Conservation (phyloP, 2,888 invertebrate genomes). For the Rotaria macrura region DNA sequence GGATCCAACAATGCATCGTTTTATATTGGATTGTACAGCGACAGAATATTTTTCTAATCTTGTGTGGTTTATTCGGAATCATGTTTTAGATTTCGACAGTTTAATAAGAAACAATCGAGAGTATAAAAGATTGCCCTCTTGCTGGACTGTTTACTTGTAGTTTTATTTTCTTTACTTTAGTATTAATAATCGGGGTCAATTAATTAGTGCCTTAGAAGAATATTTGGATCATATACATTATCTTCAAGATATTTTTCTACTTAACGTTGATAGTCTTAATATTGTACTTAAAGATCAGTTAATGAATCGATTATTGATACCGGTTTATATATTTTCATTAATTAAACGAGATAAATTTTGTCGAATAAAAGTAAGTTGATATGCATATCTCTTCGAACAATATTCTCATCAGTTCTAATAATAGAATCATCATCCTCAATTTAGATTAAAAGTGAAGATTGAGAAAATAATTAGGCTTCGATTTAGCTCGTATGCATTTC, state of each 20-base stretch:
- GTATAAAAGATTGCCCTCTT: conserved; percentile 54
- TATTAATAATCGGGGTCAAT: conserved; percentile 74
- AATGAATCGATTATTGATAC: conserved; percentile 78
- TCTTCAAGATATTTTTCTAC: conserved; percentile 82
- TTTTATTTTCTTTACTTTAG: conserved; percentile 54
- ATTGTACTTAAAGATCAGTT: conserved; percentile 85
- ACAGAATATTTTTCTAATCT: conserved; percentile 96
- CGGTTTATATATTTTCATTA: conserved; percentile 81
- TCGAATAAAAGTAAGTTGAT: neutral
- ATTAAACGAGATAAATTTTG: conserved; percentile 54
- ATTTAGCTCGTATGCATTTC: too few species aligned
- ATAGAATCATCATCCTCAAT: too few species aligned
- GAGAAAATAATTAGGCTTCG: too few species aligned
- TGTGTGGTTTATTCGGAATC: conserved; percentile 96
- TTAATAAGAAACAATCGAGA: conserved; percentile 85
- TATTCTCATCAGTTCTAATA: too few species aligned
- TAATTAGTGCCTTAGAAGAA: conserved; percentile 86
- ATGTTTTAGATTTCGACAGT: conserved; percentile 82
- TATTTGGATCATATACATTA: conserved; percentile 94
- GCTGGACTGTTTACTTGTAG: neutral
- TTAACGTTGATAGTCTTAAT: conserved; percentile 81
- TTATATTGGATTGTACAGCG: conserved; percentile 87
- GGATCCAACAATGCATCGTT: conserved; percentile 68
- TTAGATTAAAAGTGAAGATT: too few species aligned
- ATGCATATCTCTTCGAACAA: neutral